These are phyloP conservation scores for Brachionus angularis DNA, from an alignment of 1,140 invertebrate species.

Conservation along the genomic window DNA sequence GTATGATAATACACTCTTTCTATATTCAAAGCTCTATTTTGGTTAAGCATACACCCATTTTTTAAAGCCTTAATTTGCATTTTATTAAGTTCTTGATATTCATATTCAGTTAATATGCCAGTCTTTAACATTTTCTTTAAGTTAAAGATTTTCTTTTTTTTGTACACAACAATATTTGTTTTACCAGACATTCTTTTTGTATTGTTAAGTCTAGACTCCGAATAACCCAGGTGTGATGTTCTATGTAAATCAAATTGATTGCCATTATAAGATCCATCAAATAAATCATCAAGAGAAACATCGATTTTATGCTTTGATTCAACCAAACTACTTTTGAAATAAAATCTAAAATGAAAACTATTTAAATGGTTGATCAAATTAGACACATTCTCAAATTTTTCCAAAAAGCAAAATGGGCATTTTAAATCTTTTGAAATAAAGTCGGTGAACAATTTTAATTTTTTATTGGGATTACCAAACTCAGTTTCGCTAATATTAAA, in stretches of 20 bases:
- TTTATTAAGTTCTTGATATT: constrained; percentile 3
- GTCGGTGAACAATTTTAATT: constrained; percentile 8
- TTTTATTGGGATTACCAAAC: background rate
- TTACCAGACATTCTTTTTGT: constrained; percentile 68
- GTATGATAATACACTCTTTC: constrained; percentile 82
- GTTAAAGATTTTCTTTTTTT: constrained; percentile 5
- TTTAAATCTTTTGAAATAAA: background rate
- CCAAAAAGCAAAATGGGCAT: constrained; percentile 10
- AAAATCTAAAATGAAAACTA: constrained; percentile 35
- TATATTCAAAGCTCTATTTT: constrained; percentile 7
- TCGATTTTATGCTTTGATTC: background rate
- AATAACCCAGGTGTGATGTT: constrained; percentile 62
- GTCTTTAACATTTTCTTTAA: constrained; percentile 37
- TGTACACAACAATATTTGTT: background rate
- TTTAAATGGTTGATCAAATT: constrained; percentile 13
- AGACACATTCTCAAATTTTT: background rate
- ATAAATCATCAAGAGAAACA: constrained; percentile 78
- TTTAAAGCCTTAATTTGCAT: background rate
- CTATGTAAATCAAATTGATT: constrained; percentile 78
- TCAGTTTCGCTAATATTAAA: constrained; percentile 2
- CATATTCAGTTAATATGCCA: constrained; percentile 34
- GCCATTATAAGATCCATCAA: constrained; percentile 90
- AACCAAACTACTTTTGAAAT: no score
- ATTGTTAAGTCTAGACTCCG: constrained; percentile 73
- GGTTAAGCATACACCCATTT: background rate